Evolutionary conservation across 2,888 invertebrate species (phyloP).

Genomic region (Mamestra brassicae): DNA sequence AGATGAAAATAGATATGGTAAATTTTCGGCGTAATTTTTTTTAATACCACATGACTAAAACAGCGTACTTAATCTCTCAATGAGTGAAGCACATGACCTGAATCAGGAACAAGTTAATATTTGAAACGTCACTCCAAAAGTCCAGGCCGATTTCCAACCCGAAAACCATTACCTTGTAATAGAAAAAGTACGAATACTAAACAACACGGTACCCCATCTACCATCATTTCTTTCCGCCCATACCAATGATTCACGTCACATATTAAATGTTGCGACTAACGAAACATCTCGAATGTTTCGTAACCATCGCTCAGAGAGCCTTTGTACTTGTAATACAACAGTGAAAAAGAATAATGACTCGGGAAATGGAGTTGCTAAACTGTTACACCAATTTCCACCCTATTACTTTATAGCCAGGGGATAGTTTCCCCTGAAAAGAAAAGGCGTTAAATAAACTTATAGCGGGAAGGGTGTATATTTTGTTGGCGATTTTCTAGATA

Average conservation of each 20-base stretch:
- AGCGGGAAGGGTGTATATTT: conserved; percentile 67
- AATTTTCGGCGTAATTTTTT: too few relatives aligned
- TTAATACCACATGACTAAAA: too few relatives aligned
- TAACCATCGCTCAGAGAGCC: conserved; percentile 66
- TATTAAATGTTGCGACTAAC: conserved; percentile 67
- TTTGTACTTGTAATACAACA: conserved; percentile 70
- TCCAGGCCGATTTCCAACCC: background rate
- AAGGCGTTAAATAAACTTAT: conserved; percentile 67
- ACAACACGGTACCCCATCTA: conserved; percentile 25
- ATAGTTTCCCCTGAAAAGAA: conserved; percentile 15
- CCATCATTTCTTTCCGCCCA: conserved; percentile 46
- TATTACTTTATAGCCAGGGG: conserved; percentile 31
- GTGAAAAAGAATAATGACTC: conserved; percentile 72
- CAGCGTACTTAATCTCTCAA: too few relatives aligned
- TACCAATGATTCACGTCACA: conserved; percentile 64
- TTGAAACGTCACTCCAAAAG: background rate
- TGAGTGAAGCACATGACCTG: background rate
- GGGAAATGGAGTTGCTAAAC: conserved; percentile 68
- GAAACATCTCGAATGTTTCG: conserved; percentile 67
- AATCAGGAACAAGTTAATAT: background rate
- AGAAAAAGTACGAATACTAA: conserved; percentile 23
- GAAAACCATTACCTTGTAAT: conserved; percentile 13
- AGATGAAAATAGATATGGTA: background rate
- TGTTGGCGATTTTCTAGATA: conserved; percentile 65
- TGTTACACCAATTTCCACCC: conserved; percentile 60